Evolutionary conservation across 2,888 invertebrate genomes (phyloP).

Genomic region (Lasioglossum malachurum): DNA sequence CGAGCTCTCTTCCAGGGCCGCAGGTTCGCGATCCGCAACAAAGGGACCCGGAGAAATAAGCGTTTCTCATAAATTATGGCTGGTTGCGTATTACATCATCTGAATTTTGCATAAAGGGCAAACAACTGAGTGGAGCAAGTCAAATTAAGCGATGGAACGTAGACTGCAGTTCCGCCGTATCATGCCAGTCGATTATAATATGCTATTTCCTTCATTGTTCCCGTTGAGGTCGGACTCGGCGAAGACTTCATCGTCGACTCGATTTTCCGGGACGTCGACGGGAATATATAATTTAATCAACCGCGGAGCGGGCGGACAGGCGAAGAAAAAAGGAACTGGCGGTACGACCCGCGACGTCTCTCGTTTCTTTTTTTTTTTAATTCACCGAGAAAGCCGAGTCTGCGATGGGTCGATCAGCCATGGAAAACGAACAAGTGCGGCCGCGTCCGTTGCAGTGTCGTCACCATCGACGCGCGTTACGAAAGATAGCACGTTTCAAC

Average conservation of each 20-base stretch:
- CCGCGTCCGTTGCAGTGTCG: not conserved
- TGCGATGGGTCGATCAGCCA: not conserved
- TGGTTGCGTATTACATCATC: not conserved
- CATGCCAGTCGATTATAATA: not conserved
- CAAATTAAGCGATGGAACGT: not conserved
- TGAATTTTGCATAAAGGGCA: not conserved
- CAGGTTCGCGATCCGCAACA: not conserved
- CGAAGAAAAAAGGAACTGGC: not conserved
- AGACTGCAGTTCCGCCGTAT: not conserved
- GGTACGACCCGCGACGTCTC: not conserved
- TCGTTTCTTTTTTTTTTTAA: constrained; percentile 13
- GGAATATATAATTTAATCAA: constrained; percentile 17
- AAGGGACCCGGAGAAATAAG: not conserved
- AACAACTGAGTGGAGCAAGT: not conserved
- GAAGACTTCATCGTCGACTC: not conserved
- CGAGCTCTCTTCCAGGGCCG: not conserved
- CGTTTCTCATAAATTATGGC: not conserved
- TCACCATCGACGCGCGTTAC: not conserved
- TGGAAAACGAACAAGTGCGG: not conserved
- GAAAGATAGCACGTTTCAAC: not conserved
- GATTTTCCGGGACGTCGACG: not conserved
- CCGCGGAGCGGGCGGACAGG: not conserved
- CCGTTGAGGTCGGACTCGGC: not conserved
- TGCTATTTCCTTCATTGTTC: constrained; percentile 1
- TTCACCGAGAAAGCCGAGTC: not conserved